Base-by-base conservation (phyloP, 2,113 vertebrate genomes). In the Ariopsis seemanni region DNA sequence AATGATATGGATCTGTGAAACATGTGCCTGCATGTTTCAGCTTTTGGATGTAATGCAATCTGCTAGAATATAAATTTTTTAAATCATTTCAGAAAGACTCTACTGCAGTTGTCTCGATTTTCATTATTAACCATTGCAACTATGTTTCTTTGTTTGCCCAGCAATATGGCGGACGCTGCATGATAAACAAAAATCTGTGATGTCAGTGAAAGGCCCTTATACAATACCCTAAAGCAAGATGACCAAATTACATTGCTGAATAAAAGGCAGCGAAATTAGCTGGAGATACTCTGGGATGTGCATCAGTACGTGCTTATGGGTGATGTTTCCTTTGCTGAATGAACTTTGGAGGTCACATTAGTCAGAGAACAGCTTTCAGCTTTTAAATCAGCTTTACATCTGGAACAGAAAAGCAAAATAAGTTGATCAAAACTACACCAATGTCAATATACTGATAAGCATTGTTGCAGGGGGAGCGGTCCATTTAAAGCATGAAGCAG, bases 261-360 rank as follows among this genome's bases (percentile, higher is more conserved):
- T 42, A 42, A 42, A 42, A 42, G 42, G 42, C 42, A 42, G 42
- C 4, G 4, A 42, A 4, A 74, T 12, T 52, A 25, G 1, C 42
- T 50, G 10, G 42, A 75, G 72, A 77, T 48, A 52, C 8, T 77
- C 8, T 22, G 74, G 74, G 48, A 77, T 74, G 48, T 53, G 74
- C 10, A 50, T 75, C 10, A 52, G 72, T 71, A 30, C 14, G 34
- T 18, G 34, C 0, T 20, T 77, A 52, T 52, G 0, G 22, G 22
- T 52, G 11, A 53, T 0, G 22, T 15, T 53, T 77, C 22, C 4
- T 77, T 11, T 25, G 48, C 1, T 25, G 22, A 3, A 77, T 1
- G 25, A 77, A 1, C 3, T 0, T 1, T 7, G 8, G 42, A 8
- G 7, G 20, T 0, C 48, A 52, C 0, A 6, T 12, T 52, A 25